A percentile compares a stretch with the other conserved stretches of the same genome.
Conservation (phyloP, 2,888 invertebrate species). For the Ectemnius lituratus region DNA sequence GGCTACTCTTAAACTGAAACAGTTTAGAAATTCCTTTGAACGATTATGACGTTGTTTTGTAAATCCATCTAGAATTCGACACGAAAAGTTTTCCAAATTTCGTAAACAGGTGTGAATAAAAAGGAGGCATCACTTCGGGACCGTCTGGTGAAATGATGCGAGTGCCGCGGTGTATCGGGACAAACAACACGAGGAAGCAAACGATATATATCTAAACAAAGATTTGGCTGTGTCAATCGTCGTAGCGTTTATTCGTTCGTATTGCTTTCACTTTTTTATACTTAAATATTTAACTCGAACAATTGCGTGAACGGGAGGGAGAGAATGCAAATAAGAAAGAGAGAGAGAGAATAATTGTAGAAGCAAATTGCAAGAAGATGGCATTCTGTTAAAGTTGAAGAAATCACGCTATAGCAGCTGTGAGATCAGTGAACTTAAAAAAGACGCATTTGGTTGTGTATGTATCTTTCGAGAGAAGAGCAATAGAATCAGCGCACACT, state of each 20-base stretch:
- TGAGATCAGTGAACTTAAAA: conserved; percentile 1
- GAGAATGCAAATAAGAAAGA: conserved; percentile 1
- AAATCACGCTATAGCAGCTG: background rate
- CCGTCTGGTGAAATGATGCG: background rate
- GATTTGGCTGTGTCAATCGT: conserved; percentile 72
- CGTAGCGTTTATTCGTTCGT: conserved; percentile 68
- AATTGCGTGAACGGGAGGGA: background rate
- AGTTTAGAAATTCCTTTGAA: too few species aligned
- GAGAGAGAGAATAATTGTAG: conserved; percentile 4
- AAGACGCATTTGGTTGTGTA: conserved; percentile 18
- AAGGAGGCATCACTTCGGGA: too few species aligned
- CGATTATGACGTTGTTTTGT: too few species aligned
- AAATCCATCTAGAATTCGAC: too few species aligned
- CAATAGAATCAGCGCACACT: too few species aligned
- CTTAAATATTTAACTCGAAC: conserved; percentile 50
- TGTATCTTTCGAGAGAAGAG: background rate
- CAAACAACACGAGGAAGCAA: conserved; percentile 55
- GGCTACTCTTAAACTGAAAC: too few species aligned
- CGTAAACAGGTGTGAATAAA: too few species aligned
- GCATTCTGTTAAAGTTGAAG: too few species aligned
- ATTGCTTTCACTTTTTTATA: conserved; percentile 61
- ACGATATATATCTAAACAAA: conserved; percentile 63
- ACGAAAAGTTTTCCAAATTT: too few species aligned
- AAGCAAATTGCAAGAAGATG: background rate
- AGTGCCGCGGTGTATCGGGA: conserved; percentile 22